phyloP scores from a whole-genome alignment of 1,140 invertebrate species.

The Berghia stephanieae region DNA sequence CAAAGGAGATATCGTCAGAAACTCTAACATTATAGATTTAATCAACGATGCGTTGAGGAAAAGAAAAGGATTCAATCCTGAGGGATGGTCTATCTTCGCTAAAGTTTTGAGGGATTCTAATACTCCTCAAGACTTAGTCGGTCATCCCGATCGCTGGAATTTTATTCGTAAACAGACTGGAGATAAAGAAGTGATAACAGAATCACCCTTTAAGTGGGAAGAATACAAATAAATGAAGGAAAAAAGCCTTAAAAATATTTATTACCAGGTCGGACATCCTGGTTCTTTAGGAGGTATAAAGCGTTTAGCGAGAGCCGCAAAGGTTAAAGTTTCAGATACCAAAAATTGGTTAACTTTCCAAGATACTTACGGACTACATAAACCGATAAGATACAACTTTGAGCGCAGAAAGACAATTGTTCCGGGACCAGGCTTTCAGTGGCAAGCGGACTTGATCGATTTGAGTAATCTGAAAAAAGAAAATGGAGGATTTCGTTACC shows the following conservation, averaged over 20 bases:
- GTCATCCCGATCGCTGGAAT: conserved; percentile 7
- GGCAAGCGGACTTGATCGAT: conserved; percentile 63
- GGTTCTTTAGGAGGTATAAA: conserved; percentile 15
- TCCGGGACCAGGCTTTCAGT: conserved; percentile 56
- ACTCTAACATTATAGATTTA: conserved; percentile 21
- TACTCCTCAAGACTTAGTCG: conserved; percentile 1
- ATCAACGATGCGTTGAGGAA: conserved; percentile 9
- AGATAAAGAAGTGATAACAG: no score
- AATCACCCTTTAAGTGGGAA: no score
- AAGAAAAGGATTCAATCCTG: background rate
- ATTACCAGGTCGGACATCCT: no score
- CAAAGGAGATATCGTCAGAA: background rate
- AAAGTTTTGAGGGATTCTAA: background rate
- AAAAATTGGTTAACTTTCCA: conserved; percentile 34
- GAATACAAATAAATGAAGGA: no score
- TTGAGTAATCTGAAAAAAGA: conserved; percentile 49
- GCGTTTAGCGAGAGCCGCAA: background rate
- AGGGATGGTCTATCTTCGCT: background rate
- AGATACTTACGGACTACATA: conserved; percentile 36
- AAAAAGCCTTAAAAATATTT: no score
- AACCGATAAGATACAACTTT: no score
- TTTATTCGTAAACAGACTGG: background rate
- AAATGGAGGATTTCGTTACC: conserved; percentile 66
- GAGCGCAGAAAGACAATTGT: conserved; percentile 28
- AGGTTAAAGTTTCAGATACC: background rate